Base-by-base conservation (phyloP, 92 coral and sea anemone species). In the Epizoanthus stellaris region DNA sequence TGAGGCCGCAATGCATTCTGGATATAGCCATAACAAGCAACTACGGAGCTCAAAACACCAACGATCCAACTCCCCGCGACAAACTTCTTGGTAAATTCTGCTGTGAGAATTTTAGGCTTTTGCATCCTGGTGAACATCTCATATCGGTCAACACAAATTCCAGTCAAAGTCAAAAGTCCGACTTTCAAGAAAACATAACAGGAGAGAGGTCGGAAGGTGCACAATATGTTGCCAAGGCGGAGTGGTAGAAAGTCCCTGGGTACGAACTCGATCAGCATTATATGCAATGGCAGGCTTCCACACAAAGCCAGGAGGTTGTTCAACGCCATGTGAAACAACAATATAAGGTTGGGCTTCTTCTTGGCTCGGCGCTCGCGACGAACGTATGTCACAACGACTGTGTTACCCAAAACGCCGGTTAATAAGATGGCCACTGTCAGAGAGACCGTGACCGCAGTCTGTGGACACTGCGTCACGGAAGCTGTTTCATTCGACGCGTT, bases 281-380 rank as follows among this genome's bases (percentile, higher is more conserved):
- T 42, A 42, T 79, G 83, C 36, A 79, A 38, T 5, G 83, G 83
- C 25, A 79, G 52, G 30, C 83, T 79, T 9, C 71, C 49, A 3
- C 40, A 62, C 61, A 79, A 45, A 53, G 83, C 83, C 14, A 79
- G 59, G 30, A 79, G 54, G 58, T 79, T 79, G 47, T 79, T 79
- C 73, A 79, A 64, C 5, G 83, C 83, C 83, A 79, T 79, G 16
- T 79, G 83, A 19, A 79, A 63, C 19, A 79, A 70, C 25, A 79
- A 45, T 58, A 63, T 17, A 17, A 63, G 53, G 30, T 79, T 79
- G 25, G 83, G 83, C 11, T 62, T 79, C 17, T 45, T 79, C 72
- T 79, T 79, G 9, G 59, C 60, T 34, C 72, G 83, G 7, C 70
- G 83, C 25, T 79, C 60, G 23, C 83, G 83, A 11, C 70, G 72